Conservation (phyloP, 2,113 vertebrate genomes). For the Cardinalis cardinalis region DNA sequence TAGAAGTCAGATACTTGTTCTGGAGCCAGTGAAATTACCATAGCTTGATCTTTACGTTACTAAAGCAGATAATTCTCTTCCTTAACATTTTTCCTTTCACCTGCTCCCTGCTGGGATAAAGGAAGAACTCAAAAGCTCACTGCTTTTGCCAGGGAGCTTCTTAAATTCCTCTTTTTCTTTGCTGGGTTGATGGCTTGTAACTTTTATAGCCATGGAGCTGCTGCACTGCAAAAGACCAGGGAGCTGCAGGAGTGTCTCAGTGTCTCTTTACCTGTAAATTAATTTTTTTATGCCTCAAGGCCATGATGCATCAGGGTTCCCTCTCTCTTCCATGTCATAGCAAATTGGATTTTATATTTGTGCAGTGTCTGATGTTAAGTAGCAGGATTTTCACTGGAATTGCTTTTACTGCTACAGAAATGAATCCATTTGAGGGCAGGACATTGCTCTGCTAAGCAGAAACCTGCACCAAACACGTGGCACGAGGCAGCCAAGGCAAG, state of each 20-base stretch:
- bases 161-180: not conserved
- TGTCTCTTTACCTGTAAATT: not conserved
- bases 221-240: not conserved
- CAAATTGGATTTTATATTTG: not conserved
- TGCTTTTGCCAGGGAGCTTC: not conserved
- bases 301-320: not conserved
- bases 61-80: not conserved
- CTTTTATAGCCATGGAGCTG: not conserved
- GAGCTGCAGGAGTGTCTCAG: not conserved
- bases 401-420: not conserved
- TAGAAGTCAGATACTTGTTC: not conserved
- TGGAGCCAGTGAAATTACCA: not conserved
- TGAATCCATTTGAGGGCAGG: not conserved
- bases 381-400: not conserved
- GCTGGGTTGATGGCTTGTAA: not conserved
- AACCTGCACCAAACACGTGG: not conserved
- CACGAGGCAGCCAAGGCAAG: not conserved
- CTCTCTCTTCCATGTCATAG: not conserved
- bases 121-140: not conserved
- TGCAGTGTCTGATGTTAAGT: not conserved
- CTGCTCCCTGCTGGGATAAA: not conserved
- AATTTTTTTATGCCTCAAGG: not conserved
- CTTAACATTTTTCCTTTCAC: not conserved
- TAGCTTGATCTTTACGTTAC: not conserved
- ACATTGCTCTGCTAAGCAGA: not conserved